phyloP scores from a whole-genome alignment of 1,140 invertebrate genomes.

The Muscidifurax raptorellus region DNA sequence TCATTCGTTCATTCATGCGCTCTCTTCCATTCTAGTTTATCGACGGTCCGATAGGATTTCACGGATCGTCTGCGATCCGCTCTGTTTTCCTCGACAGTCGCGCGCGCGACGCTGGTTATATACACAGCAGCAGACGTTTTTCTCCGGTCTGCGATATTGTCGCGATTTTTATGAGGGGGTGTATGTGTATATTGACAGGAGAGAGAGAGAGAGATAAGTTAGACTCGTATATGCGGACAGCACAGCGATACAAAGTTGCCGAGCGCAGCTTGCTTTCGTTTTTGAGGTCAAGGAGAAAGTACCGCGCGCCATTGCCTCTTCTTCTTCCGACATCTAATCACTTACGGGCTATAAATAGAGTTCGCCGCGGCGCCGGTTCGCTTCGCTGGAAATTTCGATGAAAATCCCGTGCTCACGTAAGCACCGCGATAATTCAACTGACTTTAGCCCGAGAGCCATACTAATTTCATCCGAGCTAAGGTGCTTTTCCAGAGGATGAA shows the following conservation, averaged over 20 bases:
- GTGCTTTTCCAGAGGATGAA: no score
- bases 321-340: conserved; percentile 27
- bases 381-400: not conserved
- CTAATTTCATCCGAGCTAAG: not conserved
- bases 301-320: not conserved
- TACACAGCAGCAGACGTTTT: not conserved
- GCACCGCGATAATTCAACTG: no score
- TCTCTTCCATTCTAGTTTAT: conserved; percentile 61
- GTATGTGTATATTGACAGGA: no score
- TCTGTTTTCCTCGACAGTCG: not conserved
- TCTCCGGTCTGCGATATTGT: not conserved
- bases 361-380: not conserved
- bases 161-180: not conserved
- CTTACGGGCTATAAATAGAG: conserved; percentile 39
- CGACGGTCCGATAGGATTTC: conserved; percentile 54
- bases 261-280: conserved; percentile 27
- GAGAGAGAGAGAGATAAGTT: no score
- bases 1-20: conserved; percentile 57
- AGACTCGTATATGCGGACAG: no score
- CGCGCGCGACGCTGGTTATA: no score
- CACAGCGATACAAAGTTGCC: not conserved
- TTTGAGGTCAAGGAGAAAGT: conserved; percentile 45
- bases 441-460: no score
- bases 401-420: not conserved
- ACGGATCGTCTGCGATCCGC: conserved; percentile 34